Base-by-base conservation (phyloP, 2,888 invertebrate species). In the Standfussiana lucernea region DNA sequence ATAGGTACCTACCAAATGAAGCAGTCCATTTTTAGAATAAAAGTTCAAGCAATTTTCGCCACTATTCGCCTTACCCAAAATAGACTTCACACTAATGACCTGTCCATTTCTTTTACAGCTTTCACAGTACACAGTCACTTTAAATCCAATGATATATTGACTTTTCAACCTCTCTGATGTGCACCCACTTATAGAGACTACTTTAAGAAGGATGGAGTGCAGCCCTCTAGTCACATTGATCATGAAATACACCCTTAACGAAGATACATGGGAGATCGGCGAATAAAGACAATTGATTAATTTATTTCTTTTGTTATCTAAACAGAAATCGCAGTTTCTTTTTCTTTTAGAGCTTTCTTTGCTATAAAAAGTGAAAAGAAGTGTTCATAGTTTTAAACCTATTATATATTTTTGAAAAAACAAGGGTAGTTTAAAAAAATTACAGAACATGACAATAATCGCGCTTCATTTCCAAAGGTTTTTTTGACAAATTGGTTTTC, bases 221-320 rank as follows among this genome's bases (percentile, higher is more conserved):
- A 45, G 18, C 35, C n/a, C 42, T 32, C 59, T 18, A n/a, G 68
- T 59, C 77, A 76, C 68, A 69, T 82, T 61, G 42, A 69, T 61
- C 59, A 64, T 61, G 69, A 77, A 71, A 50, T 81, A 72, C 45
- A 68, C 24, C 53, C n/a, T 13, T 72, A 72, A 82, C 37, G 69
- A 77, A 83, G 82, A 83, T 37, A 82, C 24, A 83, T 82, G n/a
- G 53, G 5, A 37, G 71, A 64, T 70, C 13, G 28, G 45, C 13
- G 42, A 35, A 67, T 24, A 1, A 50, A 68, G 18, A 35, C 70
- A 35, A 24, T 62, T 56, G 69, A 77, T 76, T 69, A 61, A 76
- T 72, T 71, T 75, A 85, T 81, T 67, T 64, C 32, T 82, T 81
- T 68, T 71, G 11, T 21, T 67, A 7, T 24, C 18, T 28, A 40